phyloP scores from a whole-genome alignment of 2,888 invertebrate species.

The Phalera bucephala region DNA sequence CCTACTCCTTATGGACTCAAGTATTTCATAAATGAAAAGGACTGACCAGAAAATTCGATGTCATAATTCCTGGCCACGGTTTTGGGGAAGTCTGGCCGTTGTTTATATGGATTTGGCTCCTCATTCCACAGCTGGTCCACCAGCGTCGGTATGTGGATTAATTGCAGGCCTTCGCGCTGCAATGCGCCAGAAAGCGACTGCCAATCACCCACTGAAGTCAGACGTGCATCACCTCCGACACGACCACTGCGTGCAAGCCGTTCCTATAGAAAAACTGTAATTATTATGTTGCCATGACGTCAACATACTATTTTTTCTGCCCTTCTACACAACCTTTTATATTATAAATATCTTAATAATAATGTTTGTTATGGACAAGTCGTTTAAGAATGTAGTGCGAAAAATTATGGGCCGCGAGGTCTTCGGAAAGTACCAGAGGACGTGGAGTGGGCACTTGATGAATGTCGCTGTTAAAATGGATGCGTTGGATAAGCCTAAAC shows the following conservation, averaged over 20 bases:
- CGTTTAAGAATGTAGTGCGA: too few species aligned
- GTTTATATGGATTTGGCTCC: constrained; percentile 54
- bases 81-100: constrained; percentile 82
- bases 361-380: too few species aligned
- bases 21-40: too few species aligned
- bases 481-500: too few species aligned
- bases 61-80: constrained; percentile 86
- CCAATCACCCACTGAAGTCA: constrained; percentile 88
- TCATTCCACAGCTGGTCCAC: constrained; percentile 91
- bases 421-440: too few species aligned
- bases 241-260: constrained; percentile 72
- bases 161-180: constrained; percentile 70
- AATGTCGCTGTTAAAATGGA: too few species aligned
- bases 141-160: constrained; percentile 86
- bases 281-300: not conserved
- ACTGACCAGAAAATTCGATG: constrained; percentile 81
- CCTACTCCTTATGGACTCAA: too few species aligned
- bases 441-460: too few species aligned
- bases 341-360: too few species aligned
- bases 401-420: too few species aligned
- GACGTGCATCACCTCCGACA: constrained; percentile 89
- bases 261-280: constrained; percentile 46
- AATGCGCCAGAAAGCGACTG: constrained; percentile 82
- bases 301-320: too few species aligned
- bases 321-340: too few species aligned